phyloP scores from a whole-genome alignment of 2,113 vertebrate species.

The Oreochromis aureus region DNA sequence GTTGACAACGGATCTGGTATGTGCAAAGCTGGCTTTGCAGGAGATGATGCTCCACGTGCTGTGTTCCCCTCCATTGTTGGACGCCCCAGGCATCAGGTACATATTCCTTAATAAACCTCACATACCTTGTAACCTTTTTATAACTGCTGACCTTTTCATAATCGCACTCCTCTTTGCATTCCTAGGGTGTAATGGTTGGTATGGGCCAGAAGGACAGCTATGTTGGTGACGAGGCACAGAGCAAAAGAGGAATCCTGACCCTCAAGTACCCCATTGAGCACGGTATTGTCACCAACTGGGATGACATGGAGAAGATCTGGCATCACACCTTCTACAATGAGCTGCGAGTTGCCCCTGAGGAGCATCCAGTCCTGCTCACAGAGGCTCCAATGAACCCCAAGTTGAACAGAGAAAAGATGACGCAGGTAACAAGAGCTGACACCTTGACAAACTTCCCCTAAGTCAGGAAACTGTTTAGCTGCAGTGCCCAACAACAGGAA shows the following conservation, averaged over 20 bases:
- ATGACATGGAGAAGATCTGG: constrained; percentile 99
- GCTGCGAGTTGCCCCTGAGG: constrained; percentile 94
- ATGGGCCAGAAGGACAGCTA: too few species aligned
- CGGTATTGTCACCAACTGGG: constrained; percentile 97
- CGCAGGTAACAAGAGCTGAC: constrained; percentile 69
- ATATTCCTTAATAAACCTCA: too few species aligned
- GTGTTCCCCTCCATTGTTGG: too few species aligned
- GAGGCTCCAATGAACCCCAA: constrained; percentile 97
- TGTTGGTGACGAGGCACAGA: too few species aligned
- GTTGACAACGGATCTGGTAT: constrained; percentile 76
- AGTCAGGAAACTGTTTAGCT: neutral
- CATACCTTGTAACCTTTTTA: too few species aligned
- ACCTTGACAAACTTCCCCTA: neutral
- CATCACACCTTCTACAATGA: constrained; percentile 99
- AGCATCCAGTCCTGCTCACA: constrained; percentile 95
- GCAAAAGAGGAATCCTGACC: too few species aligned
- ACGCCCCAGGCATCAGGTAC: too few species aligned
- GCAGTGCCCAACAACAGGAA: neutral
- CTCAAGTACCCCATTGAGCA: too few species aligned
- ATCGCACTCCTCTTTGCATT: too few species aligned
- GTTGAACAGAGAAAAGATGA: constrained; percentile 98
- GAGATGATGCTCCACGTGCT: too few species aligned
- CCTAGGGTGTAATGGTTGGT: too few species aligned
- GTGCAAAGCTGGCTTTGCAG: constrained; percentile 78
- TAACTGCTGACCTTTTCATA: too few species aligned